Conservation (phyloP, 1,140 invertebrate genomes). For the Asobara japonica region DNA sequence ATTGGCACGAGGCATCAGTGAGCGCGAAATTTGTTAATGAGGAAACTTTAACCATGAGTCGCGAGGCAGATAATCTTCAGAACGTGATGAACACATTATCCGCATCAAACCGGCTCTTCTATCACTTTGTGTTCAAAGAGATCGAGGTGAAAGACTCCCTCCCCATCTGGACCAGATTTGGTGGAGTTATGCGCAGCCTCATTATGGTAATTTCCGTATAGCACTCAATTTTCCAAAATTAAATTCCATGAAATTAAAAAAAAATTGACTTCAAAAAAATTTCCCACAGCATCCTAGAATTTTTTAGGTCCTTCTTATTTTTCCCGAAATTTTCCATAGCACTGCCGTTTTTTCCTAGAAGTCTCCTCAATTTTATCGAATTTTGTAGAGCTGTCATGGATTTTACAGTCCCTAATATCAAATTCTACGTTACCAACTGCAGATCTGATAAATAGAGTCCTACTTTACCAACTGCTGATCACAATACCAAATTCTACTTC, state of each 20-base stretch:
- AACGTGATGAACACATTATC: constrained; percentile 65
- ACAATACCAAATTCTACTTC: too few relatives aligned
- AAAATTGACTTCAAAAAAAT: too few relatives aligned
- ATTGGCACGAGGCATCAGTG: constrained; percentile 71
- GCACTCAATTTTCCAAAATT: not conserved
- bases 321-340: too few relatives aligned
- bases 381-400: too few relatives aligned
- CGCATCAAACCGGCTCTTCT: constrained; percentile 62
- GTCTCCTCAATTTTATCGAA: too few relatives aligned
- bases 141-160: constrained; percentile 66
- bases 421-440: too few relatives aligned
- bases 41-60: constrained; percentile 67
- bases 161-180: constrained; percentile 60
- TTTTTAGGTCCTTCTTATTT: too few relatives aligned
- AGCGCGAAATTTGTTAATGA: constrained; percentile 68
- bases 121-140: constrained; percentile 70
- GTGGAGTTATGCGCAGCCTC: constrained; percentile 54
- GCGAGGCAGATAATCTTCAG: constrained; percentile 65
- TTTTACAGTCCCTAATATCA: too few relatives aligned
- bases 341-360: too few relatives aligned
- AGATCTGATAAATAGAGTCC: too few relatives aligned
- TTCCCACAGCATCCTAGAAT: too few relatives aligned
- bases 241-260: not conserved
- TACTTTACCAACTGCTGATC: too few relatives aligned
- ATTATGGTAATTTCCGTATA: constrained; percentile 61